These are phyloP conservation scores for Ctenochaetus hawaiiensis DNA, from an alignment of 2,797 vertebrate species.

Conservation along the genomic window DNA sequence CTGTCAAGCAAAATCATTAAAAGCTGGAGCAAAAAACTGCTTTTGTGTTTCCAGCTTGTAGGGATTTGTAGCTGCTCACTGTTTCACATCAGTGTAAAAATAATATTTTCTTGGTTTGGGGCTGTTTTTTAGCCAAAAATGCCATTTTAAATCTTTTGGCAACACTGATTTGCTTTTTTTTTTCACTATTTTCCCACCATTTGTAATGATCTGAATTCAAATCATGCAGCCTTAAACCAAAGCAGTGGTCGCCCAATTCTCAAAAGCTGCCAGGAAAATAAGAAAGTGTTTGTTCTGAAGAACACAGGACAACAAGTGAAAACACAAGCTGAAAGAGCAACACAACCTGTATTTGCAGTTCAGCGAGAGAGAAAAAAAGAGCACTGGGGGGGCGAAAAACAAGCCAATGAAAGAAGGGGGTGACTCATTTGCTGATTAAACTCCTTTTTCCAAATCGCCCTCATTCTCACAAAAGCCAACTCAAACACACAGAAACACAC, in stretches of 20 bases:
- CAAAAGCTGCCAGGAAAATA: background rate
- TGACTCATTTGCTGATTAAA: constrained; percentile 63
- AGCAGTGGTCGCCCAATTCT: background rate
- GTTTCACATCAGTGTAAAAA: no score
- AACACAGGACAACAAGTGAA: background rate
- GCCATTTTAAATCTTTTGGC: background rate
- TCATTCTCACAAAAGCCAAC: constrained; percentile 44
- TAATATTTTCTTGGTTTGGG: background rate
- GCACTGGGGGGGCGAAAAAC: constrained; percentile 33
- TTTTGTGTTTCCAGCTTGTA: background rate
- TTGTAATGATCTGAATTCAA: background rate
- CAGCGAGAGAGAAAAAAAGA: constrained; percentile 1
- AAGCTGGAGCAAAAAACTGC: background rate
- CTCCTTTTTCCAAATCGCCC: constrained; percentile 56
- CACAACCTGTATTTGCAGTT: constrained; percentile 26
- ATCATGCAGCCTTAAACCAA: background rate
- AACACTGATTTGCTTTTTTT: no score
- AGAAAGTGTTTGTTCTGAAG: background rate
- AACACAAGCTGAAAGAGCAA: constrained; percentile 9
- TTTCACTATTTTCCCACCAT: background rate
- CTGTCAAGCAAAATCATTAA: constrained; percentile 6
- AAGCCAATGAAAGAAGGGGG: constrained; percentile 50
- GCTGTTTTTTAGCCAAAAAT: background rate
- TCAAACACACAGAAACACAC: constrained; percentile 27
- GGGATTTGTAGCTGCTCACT: no score